Base-by-base conservation (phyloP, 2,797 vertebrate species). In the Halcyon badia region DNA sequence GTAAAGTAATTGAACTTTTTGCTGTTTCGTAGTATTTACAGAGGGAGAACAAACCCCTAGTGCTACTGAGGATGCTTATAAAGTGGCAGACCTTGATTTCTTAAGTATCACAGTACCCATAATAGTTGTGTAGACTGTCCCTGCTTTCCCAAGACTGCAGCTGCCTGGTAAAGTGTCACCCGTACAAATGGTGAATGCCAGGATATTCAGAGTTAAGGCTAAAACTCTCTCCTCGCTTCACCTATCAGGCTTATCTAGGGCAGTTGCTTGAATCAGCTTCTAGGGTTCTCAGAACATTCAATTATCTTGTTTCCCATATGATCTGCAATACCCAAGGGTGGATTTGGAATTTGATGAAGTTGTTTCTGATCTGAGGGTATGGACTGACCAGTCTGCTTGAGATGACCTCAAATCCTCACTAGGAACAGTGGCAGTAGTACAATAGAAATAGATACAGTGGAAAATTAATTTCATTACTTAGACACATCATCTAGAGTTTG, bases 261-360 rank as follows among this genome's bases (percentile, higher is more conserved):
- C 96, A 97, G 85, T 64, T 84, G 41, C 60, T 89, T 77, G 73
- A 90, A 96, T 94, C 93, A 92, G 94, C 93, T 96, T 89, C 80
- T 83, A 92, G 77, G 85, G 83, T 95, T 96, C 91, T 95, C 70
- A 49, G 87, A 95, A 91, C 80, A 90, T 96, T 97, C 91, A 95
- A 97, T 96, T 97, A 97, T 95, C 94, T 97, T 90, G 56, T 95
- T 96, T 95, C 97, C 93, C 94, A 61, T 52, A 95, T 92, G 93
- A 82, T 85, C 83, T 84, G 52, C 33, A 90, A 97, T 95, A 95
- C 94, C 52, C 94, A 93, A 84, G 87, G 76, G 95, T 95, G 64
- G 48, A 57, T 88, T 91, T 90, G 52, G 73, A 82, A 94, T 94
- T 61, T 94, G 96, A 97, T 97, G 94, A 96, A 96, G 95, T 91